These are phyloP conservation scores for Tadarida brasiliensis DNA, from an alignment of 2,797 vertebrate genomes.

Conservation along the genomic window DNA sequence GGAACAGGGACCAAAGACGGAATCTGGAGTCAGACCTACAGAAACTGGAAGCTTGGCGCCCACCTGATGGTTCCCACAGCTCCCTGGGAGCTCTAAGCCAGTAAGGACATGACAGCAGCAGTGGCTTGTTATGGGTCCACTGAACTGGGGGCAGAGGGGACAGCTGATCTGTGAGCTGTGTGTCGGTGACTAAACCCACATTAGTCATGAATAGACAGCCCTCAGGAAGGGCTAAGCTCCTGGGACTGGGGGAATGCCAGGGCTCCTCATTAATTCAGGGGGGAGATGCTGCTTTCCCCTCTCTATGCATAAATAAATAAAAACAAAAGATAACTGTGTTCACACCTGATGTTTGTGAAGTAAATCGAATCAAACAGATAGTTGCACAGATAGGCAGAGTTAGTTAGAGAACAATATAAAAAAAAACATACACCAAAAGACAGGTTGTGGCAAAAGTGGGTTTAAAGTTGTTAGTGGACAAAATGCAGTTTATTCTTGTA, in stretches of 20 bases:
- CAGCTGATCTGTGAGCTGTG: neutral
- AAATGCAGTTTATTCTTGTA: too few relatives aligned
- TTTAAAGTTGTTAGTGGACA: too few relatives aligned
- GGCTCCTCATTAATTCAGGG: neutral
- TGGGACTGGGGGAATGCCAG: neutral
- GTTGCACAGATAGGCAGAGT: neutral
- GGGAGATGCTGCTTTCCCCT: neutral
- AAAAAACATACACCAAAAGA: neutral
- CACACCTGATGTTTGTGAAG: neutral
- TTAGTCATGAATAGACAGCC: neutral
- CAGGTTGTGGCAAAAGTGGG: too few relatives aligned
- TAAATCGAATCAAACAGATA: neutral
- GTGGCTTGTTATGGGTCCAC: neutral
- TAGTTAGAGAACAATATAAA: neutral
- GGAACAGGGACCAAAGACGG: neutral
- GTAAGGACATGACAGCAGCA: accelerated
- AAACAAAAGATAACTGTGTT: neutral
- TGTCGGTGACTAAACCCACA: neutral
- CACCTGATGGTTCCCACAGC: accelerated
- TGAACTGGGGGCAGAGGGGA: too few relatives aligned
- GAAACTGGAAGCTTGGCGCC: neutral
- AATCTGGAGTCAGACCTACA: neutral
- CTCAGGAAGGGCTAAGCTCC: neutral
- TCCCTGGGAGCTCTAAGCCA: neutral
- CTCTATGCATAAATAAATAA: neutral